phyloP scores from a whole-genome alignment of 2,888 invertebrate genomes.

The Agrenia bidenticulata region DNA sequence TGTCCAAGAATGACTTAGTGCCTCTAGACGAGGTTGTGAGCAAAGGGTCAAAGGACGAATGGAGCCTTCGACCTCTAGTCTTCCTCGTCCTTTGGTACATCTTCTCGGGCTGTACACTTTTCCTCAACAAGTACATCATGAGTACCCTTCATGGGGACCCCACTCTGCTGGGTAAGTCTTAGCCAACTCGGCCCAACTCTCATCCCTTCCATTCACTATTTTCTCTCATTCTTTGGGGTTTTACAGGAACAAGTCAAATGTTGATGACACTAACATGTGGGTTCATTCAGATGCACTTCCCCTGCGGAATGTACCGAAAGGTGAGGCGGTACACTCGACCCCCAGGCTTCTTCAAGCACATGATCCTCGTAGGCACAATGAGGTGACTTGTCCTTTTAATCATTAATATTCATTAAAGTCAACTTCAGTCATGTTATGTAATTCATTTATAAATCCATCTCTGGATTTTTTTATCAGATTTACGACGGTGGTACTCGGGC shows the following conservation, averaged over 20 bases:
- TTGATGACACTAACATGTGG: constrained; percentile 71
- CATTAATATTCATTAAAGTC: no score
- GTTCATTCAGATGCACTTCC: constrained; percentile 72
- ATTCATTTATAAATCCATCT: no score
- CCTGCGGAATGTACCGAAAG: constrained; percentile 71
- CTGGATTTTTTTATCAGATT: constrained; percentile 60
- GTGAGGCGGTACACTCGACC: constrained; percentile 63
- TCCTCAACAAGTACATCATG: constrained; percentile 73
- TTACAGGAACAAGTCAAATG: constrained; percentile 72
- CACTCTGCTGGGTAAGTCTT: constrained; percentile 67
- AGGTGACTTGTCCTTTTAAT: no score
- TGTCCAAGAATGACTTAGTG: no score
- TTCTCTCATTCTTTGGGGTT: background rate
- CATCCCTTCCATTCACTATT: constrained; percentile 11
- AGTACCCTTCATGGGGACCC: constrained; percentile 72
- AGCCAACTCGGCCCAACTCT: no score
- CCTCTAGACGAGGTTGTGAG: no score
- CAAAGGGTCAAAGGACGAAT: constrained; percentile 43
- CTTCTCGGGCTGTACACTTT: constrained; percentile 74
- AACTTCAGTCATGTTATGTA: no score
- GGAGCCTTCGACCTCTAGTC: constrained; percentile 63
- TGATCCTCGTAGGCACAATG: constrained; percentile 71
- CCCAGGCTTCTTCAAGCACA: constrained; percentile 70
- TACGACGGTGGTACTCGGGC: constrained; percentile 70
- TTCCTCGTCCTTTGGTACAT: constrained; percentile 72